Conservation (phyloP, 2,113 vertebrate genomes). For the Callithrix jacchus region DNA sequence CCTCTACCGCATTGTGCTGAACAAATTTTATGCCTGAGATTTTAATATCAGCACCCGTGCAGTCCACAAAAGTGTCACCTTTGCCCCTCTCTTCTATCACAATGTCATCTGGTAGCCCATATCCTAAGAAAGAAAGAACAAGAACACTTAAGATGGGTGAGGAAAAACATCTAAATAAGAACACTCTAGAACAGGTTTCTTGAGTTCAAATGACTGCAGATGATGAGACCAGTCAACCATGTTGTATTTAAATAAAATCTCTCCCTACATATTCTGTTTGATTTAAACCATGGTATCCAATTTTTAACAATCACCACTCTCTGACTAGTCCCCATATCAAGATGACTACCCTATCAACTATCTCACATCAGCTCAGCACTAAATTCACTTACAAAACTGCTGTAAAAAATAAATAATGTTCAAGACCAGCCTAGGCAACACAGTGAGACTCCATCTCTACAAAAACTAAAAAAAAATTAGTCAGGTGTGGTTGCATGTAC, state of each 20-base stretch:
- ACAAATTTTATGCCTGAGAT: constrained; percentile 94
- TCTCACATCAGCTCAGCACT: neutral
- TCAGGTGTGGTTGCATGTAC: no score
- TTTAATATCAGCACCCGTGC: constrained; percentile 87
- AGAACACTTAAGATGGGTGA: neutral
- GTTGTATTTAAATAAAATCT: neutral
- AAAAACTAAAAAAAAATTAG: no score
- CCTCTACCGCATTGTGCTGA: constrained; percentile 94
- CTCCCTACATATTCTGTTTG: neutral
- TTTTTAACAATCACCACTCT: neutral
- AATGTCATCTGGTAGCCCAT: constrained; percentile 94
- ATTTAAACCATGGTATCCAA: neutral
- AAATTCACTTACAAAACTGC: neutral
- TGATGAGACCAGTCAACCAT: neutral
- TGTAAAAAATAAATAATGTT: neutral
- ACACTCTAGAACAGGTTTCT: neutral
- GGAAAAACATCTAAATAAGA: neutral
- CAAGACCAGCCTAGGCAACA: no score
- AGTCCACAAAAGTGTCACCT: constrained; percentile 93
- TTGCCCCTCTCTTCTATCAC: constrained; percentile 94
- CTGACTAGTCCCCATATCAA: neutral
- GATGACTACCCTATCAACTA: neutral
- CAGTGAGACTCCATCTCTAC: no score
- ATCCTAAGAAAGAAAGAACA: constrained; percentile 84
- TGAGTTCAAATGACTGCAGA: neutral